A percentile compares a stretch with the other conserved stretches of the same genome.
Evolutionary conservation across 2,113 vertebrate species (phyloP).

Genomic region (Anarhynchus alexandrinus): DNA sequence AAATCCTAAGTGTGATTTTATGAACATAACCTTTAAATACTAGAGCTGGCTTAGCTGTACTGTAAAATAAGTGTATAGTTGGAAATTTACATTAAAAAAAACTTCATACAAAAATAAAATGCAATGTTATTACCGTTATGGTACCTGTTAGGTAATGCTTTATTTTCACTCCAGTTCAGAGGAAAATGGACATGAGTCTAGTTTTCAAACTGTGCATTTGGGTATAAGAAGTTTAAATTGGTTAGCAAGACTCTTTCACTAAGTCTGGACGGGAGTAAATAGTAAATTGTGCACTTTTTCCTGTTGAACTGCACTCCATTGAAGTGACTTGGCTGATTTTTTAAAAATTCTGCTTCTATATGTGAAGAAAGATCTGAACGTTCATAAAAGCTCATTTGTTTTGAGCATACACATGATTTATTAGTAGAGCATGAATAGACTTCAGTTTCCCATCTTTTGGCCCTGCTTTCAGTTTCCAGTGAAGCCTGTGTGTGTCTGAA

Average conservation of each 20-base stretch:
- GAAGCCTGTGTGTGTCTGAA: not conserved
- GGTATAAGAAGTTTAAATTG: not conserved
- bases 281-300: not conserved
- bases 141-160: not conserved
- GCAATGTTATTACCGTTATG: not conserved
- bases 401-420: not conserved
- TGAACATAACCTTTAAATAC: not conserved
- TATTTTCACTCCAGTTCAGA: not conserved
- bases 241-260: not conserved
- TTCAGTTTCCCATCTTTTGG: constrained; percentile 22
- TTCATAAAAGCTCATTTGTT: constrained; percentile 26
- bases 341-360: not conserved
- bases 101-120: not conserved
- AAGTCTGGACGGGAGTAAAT: not conserved
- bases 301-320: not conserved
- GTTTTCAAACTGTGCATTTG: not conserved
- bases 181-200: not conserved
- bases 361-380: not conserved
- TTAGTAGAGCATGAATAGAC: not conserved
- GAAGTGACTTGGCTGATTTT: not conserved
- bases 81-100: not conserved
- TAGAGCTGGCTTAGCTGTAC: not conserved
- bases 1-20: not conserved
- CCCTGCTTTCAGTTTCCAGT: not conserved
- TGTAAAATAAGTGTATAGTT: not conserved